Conservation (phyloP, 2,797 vertebrate genomes). For the Anniella stebbinsi region DNA sequence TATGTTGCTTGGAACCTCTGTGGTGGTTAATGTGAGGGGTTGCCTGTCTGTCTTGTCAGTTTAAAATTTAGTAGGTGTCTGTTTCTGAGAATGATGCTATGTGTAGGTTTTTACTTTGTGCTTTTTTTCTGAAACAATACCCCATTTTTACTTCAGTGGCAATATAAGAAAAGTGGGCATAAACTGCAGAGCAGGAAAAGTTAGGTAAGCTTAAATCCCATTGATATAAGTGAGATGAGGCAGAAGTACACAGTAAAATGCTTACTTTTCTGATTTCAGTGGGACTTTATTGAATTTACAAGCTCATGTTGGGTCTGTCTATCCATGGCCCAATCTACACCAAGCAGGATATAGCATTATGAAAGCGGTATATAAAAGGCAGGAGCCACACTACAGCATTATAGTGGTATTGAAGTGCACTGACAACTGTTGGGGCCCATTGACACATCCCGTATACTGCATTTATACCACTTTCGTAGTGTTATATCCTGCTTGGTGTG, state of each 20-base stretch:
- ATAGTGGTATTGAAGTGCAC: no score
- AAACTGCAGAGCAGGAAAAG: not conserved
- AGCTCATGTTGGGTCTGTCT: not conserved
- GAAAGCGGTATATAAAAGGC: no score
- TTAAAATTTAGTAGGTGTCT: constrained; percentile 32
- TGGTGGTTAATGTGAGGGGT: constrained; percentile 39
- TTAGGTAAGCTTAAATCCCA: not conserved
- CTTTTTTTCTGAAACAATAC: not conserved
- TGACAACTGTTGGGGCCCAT: no score
- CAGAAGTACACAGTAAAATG: not conserved
- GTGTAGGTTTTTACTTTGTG: not conserved
- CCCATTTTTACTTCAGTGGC: not conserved
- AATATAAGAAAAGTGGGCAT: not conserved
- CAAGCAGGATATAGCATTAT: no score
- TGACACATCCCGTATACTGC: no score
- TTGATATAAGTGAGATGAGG: not conserved
- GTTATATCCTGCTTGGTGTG: no score
- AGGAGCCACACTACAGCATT: no score
- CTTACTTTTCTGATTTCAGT: not conserved
- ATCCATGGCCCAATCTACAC: no score
- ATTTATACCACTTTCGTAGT: no score
- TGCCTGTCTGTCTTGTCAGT: constrained; percentile 9
- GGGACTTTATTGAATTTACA: not conserved
- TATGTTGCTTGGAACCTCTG: constrained; percentile 48
- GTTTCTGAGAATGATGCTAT: constrained; percentile 26